Base-by-base conservation (phyloP, 2,113 vertebrate species). In the Hydropotes inermis region DNA sequence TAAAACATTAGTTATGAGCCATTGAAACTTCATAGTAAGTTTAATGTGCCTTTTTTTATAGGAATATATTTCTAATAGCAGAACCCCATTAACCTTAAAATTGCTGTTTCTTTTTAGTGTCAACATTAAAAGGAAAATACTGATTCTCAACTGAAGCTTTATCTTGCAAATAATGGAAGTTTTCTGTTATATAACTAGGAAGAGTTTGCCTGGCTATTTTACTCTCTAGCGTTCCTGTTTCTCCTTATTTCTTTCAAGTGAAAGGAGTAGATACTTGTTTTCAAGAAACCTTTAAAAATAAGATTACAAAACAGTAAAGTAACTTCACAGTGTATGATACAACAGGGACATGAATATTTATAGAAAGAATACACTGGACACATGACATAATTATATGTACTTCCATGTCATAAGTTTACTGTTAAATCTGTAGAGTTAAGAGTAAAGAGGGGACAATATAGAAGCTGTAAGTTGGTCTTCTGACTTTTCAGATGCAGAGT, bases 1-100 rank as follows among this genome's bases (percentile, higher is more conserved):
- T 93, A 93, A 96, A 96, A 95, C 47, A 58, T 85, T 94, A 96
- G 85, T 94, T 96, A 96, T 95, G 76, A 97, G 60, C 30, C 94
- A 97, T 30, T 91, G 50, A 47, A 67, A 93, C 54, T 95, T 67
- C 91, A 36, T 86, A 91, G 91, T 36, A 82, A 96, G 52, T 85
- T 97, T 95, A 93, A 96, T 86, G 30, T 81, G 89, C 89, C 89
- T 97, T 94, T 95, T 94, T 70, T 67, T 10, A 50, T 91, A 83
- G 54, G 50, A 85, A 28, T 36, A 78, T 21, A 57, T 78, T 97
- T 95, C 95, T 95, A 96, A 86, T 47, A 95, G 30, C 30, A 93
- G 83, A 96, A 82, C 54, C 61, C 45, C 52, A 67, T 91, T 95
- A 91, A 86, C 94, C 78, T 95, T 93, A 95, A 96, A 91, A 85